Conservation (phyloP, 2,797 vertebrate species). For the Eurystomus glaucurus region DNA sequence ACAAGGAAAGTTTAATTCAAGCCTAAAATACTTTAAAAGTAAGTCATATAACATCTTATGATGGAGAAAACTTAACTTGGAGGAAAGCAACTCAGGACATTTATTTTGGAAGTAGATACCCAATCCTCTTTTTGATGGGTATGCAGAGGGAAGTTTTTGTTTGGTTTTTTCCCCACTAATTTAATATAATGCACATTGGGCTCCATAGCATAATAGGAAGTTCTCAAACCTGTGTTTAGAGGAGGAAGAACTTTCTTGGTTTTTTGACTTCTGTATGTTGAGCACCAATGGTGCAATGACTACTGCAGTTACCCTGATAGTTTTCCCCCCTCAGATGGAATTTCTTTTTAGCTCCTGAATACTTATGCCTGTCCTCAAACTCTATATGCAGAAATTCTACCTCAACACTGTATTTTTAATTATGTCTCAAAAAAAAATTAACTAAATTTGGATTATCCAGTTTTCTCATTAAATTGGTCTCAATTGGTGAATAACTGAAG, state of each 20-base stretch:
- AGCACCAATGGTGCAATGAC: not conserved
- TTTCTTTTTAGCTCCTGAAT: not conserved
- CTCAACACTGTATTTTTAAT: not conserved
- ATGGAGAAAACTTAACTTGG: not conserved
- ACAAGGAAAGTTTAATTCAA: not conserved
- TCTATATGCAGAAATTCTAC: not conserved
- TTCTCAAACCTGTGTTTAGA: not conserved
- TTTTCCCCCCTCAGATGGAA: not conserved
- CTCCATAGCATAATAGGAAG: not conserved
- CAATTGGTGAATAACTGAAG: not conserved
- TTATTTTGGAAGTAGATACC: not conserved
- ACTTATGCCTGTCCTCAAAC: not conserved
- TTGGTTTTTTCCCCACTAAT: not conserved
- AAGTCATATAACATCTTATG: not conserved
- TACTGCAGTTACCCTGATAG: not conserved
- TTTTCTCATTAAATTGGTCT: not conserved
- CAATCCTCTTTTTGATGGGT: not conserved
- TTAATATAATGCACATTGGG: not conserved
- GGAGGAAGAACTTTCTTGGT: not conserved
- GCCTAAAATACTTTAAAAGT: not conserved
- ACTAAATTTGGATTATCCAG: not conserved
- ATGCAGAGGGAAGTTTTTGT: not conserved
- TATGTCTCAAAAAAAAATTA: not conserved
- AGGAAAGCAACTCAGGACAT: not conserved
- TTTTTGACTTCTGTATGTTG: not conserved